Base-by-base conservation (phyloP, 1,140 invertebrate species). In the Drosophila oshimai region DNA sequence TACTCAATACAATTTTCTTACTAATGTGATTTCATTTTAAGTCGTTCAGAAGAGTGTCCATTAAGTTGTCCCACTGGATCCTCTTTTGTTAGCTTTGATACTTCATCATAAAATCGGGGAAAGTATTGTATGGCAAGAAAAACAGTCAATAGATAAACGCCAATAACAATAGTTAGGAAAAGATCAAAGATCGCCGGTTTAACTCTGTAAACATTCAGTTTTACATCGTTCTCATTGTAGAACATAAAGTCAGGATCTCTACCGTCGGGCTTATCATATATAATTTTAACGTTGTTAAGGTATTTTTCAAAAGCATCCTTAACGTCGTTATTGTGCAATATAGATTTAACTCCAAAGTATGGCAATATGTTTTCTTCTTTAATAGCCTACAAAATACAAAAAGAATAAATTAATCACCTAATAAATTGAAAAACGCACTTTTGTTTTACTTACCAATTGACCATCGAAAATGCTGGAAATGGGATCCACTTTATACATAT, bases 141-240 rank as follows among this genome's bases (percentile, higher is more conserved):
- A 7, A 99, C 93, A 5, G 95, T 65, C 26, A 93, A 93, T 39
- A 99, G 92, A 91, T 99, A 99, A 6, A 94, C 91, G 29, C 94
- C 92, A 87, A 99, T 99, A 24, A 94, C 94, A 55, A 97, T 88
- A 6, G 97, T 98, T 2, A 99, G 93, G 70, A 99, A 95, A 31
- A 99, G 94, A 93, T 99, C 98, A 92, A 99, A 99, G 37, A 99
- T 94, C 18, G 98, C 98, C 70, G 98, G 98, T 90, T 99, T 99
- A 4, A 99, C 98, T 92, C 96, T 97, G 91, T 98, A 99, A 39
- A 98, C 95, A 91, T 96, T 96, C 71, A 99, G 93, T 28, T 92
- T 93, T 4, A 96, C 95, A 78, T 93, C 93, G 1, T 96, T 95
- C 42, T 95, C 94, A 76, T 96, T 95, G 91, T 98, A 99, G 78